Evolutionary conservation across 2,797 vertebrate genomes (phyloP).

Genomic region (Propithecus deckenii): DNA sequence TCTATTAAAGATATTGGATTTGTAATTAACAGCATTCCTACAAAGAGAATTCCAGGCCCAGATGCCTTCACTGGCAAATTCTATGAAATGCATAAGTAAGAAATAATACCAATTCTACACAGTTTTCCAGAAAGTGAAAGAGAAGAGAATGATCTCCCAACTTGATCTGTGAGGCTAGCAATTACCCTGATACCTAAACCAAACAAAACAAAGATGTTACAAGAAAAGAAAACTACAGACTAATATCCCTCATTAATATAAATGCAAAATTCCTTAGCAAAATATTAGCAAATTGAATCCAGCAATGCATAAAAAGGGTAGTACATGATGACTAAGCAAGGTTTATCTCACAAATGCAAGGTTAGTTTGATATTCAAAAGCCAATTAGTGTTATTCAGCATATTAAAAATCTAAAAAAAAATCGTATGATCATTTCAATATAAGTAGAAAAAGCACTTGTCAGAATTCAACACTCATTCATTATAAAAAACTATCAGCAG

Average conservation of each 20-base stretch:
- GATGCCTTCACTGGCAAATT: background rate
- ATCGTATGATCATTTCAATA: background rate
- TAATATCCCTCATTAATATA: background rate
- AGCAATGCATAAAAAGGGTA: background rate
- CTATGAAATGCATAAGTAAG: background rate
- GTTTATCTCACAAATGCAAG: background rate
- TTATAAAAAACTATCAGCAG: background rate
- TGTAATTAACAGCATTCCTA: background rate
- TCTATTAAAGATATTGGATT: background rate
- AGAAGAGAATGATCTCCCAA: background rate
- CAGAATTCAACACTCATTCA: background rate
- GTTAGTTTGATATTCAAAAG: background rate
- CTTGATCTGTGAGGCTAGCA: background rate
- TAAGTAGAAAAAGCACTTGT: background rate
- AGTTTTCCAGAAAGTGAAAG: background rate
- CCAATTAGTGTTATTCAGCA: background rate
- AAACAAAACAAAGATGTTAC: background rate
- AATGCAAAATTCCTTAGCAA: background rate
- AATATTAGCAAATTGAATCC: background rate
- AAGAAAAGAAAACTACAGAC: background rate
- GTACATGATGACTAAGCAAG: background rate
- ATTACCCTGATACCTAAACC: background rate
- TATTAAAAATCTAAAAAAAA: background rate
- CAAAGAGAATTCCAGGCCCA: background rate
- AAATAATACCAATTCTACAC: background rate